Conservation (phyloP, 2,888 invertebrate genomes). For the Eutolmus rufibarbis region DNA sequence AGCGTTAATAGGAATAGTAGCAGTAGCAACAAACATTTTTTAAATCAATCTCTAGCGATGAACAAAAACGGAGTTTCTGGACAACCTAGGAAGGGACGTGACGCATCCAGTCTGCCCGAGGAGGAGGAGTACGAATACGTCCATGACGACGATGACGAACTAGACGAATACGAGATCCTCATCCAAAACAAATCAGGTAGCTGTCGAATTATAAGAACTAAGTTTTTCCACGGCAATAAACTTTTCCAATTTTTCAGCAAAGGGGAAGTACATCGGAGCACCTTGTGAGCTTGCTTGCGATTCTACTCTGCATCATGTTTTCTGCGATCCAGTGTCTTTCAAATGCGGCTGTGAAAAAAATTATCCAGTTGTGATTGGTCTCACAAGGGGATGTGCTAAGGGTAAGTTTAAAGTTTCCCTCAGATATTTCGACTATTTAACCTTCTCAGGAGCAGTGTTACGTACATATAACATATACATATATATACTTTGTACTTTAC, state of each 20-base stretch:
- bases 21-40: neutral
- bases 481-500: no score
- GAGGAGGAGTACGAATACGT: constrained; percentile 60
- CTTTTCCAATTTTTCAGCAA: constrained; percentile 64
- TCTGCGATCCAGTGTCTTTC: constrained; percentile 74
- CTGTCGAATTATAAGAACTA: neutral
- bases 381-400: constrained; percentile 82
- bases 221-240: neutral
- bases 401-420: constrained; percentile 67
- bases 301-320: constrained; percentile 76
- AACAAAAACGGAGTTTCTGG: neutral
- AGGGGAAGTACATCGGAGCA: constrained; percentile 81
- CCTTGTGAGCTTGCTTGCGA: constrained; percentile 80
- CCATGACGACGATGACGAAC: constrained; percentile 59
- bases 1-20: neutral
- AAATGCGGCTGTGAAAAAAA: constrained; percentile 82
- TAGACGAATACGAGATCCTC: constrained; percentile 60
- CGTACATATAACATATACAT: no score
- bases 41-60: neutral
- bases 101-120: constrained; percentile 51
- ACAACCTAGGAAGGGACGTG: neutral
- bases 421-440: no score
- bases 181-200: constrained; percentile 61
- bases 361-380: constrained; percentile 81
- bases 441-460: no score